These are phyloP conservation scores for Acrocephalus scirpaceus DNA, from an alignment of 2,797 vertebrate species.

Conservation along the genomic window DNA sequence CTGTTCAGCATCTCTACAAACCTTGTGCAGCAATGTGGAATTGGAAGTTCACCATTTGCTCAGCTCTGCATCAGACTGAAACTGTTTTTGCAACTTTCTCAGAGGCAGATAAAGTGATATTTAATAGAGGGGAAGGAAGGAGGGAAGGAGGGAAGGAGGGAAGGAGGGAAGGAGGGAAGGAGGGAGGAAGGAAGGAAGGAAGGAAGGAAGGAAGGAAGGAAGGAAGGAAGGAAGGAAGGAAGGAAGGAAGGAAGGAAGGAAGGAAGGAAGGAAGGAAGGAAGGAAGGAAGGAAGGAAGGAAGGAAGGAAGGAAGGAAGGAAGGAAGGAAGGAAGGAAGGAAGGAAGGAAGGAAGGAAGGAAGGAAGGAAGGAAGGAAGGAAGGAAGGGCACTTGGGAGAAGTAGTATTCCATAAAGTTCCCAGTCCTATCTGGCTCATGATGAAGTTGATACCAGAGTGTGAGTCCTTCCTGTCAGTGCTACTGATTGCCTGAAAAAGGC, in stretches of 20 bases:
- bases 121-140: not conserved
- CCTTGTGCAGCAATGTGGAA: not conserved
- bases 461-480: not conserved
- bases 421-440: not conserved
- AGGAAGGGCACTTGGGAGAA: not conserved
- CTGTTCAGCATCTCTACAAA: not conserved
- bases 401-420: not conserved
- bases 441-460: fast-evolving
- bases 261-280: no score
- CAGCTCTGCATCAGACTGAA: not conserved
- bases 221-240: no score
- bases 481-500: not conserved
- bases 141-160: no score
- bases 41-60: not conserved
- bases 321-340: not conserved
- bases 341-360: not conserved
- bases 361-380: not conserved
- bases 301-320: not conserved
- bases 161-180: no score
- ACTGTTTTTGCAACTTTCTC: not conserved
- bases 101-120: not conserved
- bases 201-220: no score
- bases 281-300: not conserved
- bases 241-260: not conserved
- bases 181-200: no score